Evolutionary conservation across 1,140 invertebrate species (phyloP).

Genomic region (Pachypeltis micranthus): DNA sequence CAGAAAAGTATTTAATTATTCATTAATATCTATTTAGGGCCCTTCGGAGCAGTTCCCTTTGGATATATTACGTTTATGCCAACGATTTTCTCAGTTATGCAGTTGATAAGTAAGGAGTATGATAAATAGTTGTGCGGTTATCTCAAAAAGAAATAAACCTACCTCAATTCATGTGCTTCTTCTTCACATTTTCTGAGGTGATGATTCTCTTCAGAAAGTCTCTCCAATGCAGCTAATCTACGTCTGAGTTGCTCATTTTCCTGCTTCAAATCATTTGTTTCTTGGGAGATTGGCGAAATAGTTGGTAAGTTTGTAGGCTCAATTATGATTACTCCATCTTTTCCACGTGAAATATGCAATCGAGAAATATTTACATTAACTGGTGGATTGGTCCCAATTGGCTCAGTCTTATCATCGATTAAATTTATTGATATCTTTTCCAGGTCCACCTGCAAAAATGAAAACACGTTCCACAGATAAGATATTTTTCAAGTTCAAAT

Average conservation of each 20-base stretch:
- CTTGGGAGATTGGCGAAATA: neutral
- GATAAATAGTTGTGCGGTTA: too few species aligned
- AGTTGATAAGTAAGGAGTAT: too few species aligned
- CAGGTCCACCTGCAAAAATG: slow-evolving; percentile 10
- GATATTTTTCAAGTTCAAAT: too few species aligned
- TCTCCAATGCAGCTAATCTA: slow-evolving; percentile 45
- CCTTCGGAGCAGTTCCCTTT: neutral
- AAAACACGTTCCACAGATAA: neutral
- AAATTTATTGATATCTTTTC: slow-evolving; percentile 14
- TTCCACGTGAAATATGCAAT: slow-evolving; percentile 51
- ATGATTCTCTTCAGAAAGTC: slow-evolving; percentile 49
- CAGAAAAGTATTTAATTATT: neutral
- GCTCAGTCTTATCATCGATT: neutral
- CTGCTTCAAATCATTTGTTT: slow-evolving; percentile 32
- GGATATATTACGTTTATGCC: neutral
- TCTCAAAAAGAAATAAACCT: neutral
- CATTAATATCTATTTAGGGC: neutral
- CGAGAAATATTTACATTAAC: slow-evolving; percentile 61
- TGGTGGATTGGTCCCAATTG: slow-evolving; percentile 46
- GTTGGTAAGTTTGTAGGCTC: slow-evolving; percentile 38
- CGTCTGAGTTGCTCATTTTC: slow-evolving; percentile 53
- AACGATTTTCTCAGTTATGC: too few species aligned
- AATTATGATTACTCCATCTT: slow-evolving; percentile 58
- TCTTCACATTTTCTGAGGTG: slow-evolving; percentile 45
- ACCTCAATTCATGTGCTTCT: slow-evolving; percentile 45